Percentiles rank a stretch among this genome's conserved stretches.
Conservation (phyloP, 2,797 vertebrate species). For the Sylvia borin region DNA sequence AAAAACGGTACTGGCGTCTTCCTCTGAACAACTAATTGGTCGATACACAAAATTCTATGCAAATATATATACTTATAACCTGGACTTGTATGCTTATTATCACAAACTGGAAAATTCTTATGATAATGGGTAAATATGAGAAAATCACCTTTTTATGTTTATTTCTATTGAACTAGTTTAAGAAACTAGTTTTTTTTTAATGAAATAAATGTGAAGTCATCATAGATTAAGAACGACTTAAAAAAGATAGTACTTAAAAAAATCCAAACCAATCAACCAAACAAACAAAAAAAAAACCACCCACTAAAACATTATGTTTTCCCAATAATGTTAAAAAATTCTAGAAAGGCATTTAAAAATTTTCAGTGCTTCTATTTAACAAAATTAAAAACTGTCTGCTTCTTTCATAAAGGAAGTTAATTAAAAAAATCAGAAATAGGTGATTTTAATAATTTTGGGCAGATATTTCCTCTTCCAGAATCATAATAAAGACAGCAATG, state of each 20-base stretch:
- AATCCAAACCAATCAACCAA: neutral
- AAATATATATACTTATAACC: neutral
- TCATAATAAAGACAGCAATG: neutral
- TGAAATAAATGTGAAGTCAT: neutral
- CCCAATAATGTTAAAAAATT: neutral
- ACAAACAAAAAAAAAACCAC: accelerated
- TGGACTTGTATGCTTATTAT: neutral
- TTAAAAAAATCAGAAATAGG: neutral
- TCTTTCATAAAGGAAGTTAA: neutral
- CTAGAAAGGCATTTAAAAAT: accelerated
- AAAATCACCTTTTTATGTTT: neutral
- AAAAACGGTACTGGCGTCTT: neutral
- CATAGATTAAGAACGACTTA: neutral
- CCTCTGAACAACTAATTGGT: neutral
- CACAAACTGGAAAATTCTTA: neutral
- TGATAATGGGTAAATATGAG: accelerated
- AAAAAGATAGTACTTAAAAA: no score
- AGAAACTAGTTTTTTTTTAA: neutral
- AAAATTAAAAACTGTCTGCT: accelerated
- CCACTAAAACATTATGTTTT: accelerated
- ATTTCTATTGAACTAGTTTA: neutral
- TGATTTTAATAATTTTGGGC: neutral
- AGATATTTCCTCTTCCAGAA: neutral
- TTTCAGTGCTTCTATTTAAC: neutral
- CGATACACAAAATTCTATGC: neutral